Evolutionary conservation across 1,140 invertebrate genomes (phyloP), one percentile per base, ranked within the genome.

Genomic region (Nephila pilipes): DNA sequence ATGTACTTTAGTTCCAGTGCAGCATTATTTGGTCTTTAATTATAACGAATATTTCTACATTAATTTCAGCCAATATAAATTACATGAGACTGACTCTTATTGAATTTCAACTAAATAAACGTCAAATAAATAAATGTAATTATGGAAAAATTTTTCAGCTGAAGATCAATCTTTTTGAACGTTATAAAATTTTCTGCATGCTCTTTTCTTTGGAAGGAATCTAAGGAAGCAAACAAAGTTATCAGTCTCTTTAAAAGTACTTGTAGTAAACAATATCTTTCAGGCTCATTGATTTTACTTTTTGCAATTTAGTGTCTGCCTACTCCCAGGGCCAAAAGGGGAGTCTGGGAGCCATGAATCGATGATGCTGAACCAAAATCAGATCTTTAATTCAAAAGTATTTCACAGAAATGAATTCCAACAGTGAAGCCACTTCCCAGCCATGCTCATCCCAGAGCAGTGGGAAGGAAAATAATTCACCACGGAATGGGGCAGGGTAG

Each of bases 371-470:
- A 87, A 65, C 55, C 32, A 65, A 65, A 65, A 63, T 87, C 85
- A 87, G 46, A 87, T 87, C 63, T 87, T 87, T 87, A 87, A 87
- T 87, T 87, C 85, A 65, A 87, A 87, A 87, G 85, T 87, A 65
- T 87, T 65, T 65, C 60, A 25, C 16, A 58, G 60, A 36, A 85
- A 85, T 85, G 83, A 85, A 85, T 85, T 85, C 54, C 32, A 85
- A 85, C 55, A 85, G 83, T 16, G 32, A 58, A 29, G 25, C 25
- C 83, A 6, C 46, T 29, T n/a, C 58, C 25, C 79, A 85, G 58
- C 83, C 18, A 25, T 25, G 25, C 63, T 65, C 22, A 65, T 65
- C 63, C 63, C 22, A 10, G 63, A n/a, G 63, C 22, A 10, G 25
- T n/a, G n/a, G 38, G 10, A 22, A 80, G 20, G 5, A 58, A 57